Base-by-base conservation (phyloP, 2,888 invertebrate genomes). In the Lutraria lutraria region DNA sequence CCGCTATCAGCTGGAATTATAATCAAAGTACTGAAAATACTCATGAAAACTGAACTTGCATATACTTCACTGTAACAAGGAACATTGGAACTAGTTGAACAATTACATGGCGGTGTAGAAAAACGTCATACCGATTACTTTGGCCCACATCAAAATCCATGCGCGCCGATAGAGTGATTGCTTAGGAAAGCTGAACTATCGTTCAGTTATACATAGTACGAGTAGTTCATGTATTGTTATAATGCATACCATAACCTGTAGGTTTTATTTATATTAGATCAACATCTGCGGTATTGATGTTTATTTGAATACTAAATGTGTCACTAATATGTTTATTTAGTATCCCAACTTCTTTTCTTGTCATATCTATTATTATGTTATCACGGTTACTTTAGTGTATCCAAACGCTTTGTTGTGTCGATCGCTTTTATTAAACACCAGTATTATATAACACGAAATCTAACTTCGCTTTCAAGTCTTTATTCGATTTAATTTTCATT, bases 1-100 rank as follows among this genome's bases (percentile, higher is more conserved):
- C 91, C 21, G 91, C 91, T 25, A 92, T 88, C 85, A 92, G 63
- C 92, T 92, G 91, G 10, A 91, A 91, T n/a, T 25, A 53, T 34
- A 52, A 81, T n/a, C 79, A 79, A 25, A 25, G 63, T 68, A 43
- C 4, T 25, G 10, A 68, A n/a, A n/a, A n/a, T n/a, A n/a, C n/a
- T n/a, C n/a, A n/a, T n/a, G n/a, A n/a, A n/a, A n/a, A n/a, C n/a
- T n/a, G n/a, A n/a, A n/a, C n/a, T n/a, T n/a, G n/a, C n/a, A n/a
- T n/a, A n/a, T n/a, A n/a, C n/a, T n/a, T n/a, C n/a, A n/a, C n/a
- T n/a, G n/a, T n/a, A n/a, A n/a, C n/a, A n/a, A n/a, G n/a, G n/a
- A n/a, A n/a, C n/a, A n/a, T n/a, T n/a, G n/a, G n/a, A n/a, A n/a
- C n/a, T n/a, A n/a, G n/a, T n/a, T n/a, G n/a, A n/a, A n/a, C n/a